These are phyloP conservation scores for Microtus ochrogaster DNA, from an alignment of 2,113 vertebrate species.

Conservation along the genomic window DNA sequence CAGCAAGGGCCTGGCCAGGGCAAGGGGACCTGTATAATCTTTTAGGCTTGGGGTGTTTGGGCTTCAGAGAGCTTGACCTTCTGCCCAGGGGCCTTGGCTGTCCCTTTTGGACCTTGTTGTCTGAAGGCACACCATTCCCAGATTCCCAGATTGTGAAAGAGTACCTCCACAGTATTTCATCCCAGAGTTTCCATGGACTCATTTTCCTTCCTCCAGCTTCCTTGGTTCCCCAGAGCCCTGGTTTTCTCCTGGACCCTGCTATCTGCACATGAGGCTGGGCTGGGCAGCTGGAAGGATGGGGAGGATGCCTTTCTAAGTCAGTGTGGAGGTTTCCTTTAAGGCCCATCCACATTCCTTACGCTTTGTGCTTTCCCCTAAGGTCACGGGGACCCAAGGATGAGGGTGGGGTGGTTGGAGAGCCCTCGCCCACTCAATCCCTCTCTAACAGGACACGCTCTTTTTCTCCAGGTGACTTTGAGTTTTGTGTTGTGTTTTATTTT, in stretches of 20 bases:
- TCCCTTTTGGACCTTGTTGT: not conserved
- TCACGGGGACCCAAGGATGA: not conserved
- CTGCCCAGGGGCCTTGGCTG: not conserved
- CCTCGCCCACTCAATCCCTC: not conserved
- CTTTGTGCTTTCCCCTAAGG: not conserved
- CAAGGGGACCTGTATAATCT: not conserved
- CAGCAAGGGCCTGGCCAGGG: not conserved
- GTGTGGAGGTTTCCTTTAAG: not conserved
- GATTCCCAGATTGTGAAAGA: not conserved
- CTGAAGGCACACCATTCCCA: rapidly evolving
- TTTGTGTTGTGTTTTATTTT: constrained; percentile 82
- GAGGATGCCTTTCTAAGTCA: not conserved
- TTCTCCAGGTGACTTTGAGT: constrained; percentile 82
- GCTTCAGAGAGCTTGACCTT: not conserved
- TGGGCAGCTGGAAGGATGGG: not conserved
- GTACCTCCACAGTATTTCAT: not conserved
- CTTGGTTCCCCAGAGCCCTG: not conserved
- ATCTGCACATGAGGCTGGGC: not conserved
- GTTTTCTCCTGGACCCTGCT: not conserved
- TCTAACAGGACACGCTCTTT: constrained; percentile 81
- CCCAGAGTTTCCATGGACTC: not conserved
- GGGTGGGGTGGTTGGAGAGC: not conserved
- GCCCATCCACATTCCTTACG: not conserved
- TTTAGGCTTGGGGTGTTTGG: not conserved
- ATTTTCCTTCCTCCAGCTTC: not conserved